These are phyloP conservation scores for Zaprionus taronus DNA, from an alignment of 1,140 invertebrate species.

Conservation along the genomic window DNA sequence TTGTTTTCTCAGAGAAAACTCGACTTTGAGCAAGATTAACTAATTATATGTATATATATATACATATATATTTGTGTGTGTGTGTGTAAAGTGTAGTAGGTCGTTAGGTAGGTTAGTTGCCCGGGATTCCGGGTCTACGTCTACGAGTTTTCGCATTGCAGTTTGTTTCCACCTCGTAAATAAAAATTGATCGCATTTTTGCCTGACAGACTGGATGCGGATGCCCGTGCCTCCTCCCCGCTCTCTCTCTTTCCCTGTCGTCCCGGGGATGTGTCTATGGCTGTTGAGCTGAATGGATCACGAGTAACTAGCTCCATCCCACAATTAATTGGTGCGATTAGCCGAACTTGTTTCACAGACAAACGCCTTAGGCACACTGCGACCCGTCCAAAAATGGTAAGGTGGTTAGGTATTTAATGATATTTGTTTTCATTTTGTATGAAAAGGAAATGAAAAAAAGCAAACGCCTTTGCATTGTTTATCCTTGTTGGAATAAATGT, in stretches of 20 bases:
- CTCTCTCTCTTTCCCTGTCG: not conserved
- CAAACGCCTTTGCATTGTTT: not conserved
- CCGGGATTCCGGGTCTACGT: not conserved
- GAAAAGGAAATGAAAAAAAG: not conserved
- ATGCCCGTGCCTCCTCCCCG: not conserved
- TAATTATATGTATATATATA: not conserved
- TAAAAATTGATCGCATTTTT: slow-evolving; percentile 2
- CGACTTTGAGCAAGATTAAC: not conserved
- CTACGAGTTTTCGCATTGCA: not conserved
- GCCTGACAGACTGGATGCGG: slow-evolving; percentile 6
- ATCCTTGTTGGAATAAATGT: not conserved
- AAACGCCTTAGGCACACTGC: not conserved
- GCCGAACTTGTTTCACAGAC: slow-evolving; percentile 1
- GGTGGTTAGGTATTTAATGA: not conserved
- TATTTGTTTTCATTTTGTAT: not conserved
- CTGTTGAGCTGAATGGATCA: not conserved
- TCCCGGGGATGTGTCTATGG: not conserved
- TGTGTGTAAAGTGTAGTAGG: slow-evolving; percentile 15
- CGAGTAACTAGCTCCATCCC: not conserved
- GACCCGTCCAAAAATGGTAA: not conserved
- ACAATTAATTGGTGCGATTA: slow-evolving; percentile 12
- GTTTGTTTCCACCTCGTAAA: slow-evolving; percentile 1
- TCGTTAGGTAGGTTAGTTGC: slow-evolving; percentile 7
- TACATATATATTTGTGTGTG: not conserved
- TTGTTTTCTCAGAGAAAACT: slow-evolving; percentile 1